Evolutionary conservation across 2,113 vertebrate genomes (phyloP).

Genomic region (Dasyurus viverrinus): DNA sequence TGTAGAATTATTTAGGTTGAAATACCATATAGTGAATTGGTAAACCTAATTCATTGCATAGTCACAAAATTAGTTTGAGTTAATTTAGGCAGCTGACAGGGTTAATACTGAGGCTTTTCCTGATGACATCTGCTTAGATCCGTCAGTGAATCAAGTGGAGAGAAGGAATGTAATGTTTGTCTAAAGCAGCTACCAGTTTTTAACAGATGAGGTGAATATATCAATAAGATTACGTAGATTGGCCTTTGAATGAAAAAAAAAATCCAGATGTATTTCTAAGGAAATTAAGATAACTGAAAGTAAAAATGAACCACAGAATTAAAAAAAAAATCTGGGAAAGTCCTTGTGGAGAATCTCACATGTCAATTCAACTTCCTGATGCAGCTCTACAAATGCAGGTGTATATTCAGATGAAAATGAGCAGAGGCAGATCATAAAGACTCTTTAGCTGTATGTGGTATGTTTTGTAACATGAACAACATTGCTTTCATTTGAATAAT

Average conservation of each 20-base stretch:
- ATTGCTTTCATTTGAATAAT: background rate
- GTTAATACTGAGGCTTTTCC: slow-evolving; percentile 28
- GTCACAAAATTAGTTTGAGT: slow-evolving; percentile 44
- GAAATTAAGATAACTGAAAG: slow-evolving; percentile 23
- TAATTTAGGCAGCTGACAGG: slow-evolving; percentile 35
- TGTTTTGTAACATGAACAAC: background rate
- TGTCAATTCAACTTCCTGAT: background rate
- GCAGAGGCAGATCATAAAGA: background rate
- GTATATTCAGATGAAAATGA: background rate
- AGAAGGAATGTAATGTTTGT: background rate
- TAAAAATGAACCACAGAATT: slow-evolving; percentile 41
- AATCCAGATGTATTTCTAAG: slow-evolving; percentile 39
- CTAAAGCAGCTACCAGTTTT: slow-evolving; percentile 47
- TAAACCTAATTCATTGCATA: background rate
- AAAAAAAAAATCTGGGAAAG: background rate
- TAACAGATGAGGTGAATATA: slow-evolving; percentile 43
- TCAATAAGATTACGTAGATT: slow-evolving; percentile 31
- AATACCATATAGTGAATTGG: slow-evolving; percentile 31
- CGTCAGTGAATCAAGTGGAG: background rate
- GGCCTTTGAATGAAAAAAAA: slow-evolving; percentile 19
- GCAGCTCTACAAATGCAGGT: background rate
- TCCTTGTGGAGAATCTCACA: background rate
- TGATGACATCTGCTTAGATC: background rate
- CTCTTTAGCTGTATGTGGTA: background rate
- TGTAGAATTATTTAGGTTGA: slow-evolving; percentile 73